A percentile compares a stretch with the other conserved stretches of the same genome.
Conservation (phyloP, 2,113 vertebrate species). For the Chaenogobius annularis region DNA sequence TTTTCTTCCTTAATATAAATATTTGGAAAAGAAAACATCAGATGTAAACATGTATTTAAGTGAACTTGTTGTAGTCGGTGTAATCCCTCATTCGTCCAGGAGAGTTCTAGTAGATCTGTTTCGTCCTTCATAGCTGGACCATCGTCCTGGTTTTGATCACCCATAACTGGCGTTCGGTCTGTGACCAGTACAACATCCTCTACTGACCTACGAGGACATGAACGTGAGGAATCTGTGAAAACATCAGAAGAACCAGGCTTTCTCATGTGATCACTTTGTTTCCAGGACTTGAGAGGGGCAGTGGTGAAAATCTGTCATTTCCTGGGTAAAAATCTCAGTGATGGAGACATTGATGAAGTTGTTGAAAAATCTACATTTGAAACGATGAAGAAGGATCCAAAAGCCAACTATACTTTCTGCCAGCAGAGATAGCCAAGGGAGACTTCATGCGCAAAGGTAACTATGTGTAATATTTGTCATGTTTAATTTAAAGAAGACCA, state of each 20-base stretch:
- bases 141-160: too few species aligned
- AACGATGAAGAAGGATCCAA: slow-evolving; percentile 67
- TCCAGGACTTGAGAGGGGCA: slow-evolving; percentile 60
- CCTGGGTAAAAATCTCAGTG: slow-evolving; percentile 64
- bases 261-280: background rate
- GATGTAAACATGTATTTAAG: too few species aligned
- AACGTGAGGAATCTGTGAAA: slow-evolving; percentile 36
- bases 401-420: slow-evolving; percentile 66
- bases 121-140: too few species aligned
- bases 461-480: too few species aligned
- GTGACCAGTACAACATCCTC: slow-evolving; percentile 62
- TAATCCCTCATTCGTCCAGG: too few species aligned
- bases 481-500: too few species aligned
- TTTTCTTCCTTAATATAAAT: too few species aligned
- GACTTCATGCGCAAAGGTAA: slow-evolving; percentile 72
- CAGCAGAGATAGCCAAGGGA: slow-evolving; percentile 32
- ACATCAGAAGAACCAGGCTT: background rate
- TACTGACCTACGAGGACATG: slow-evolving; percentile 47
- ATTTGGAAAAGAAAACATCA: too few species aligned
- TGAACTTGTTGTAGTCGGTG: too few species aligned
- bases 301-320: slow-evolving; percentile 66
- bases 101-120: too few species aligned
- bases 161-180: background rate
- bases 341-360: slow-evolving; percentile 40
- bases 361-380: slow-evolving; percentile 67